Percentiles rank a stretch among this genome's conserved stretches.
Evolutionary conservation across 2,113 vertebrate genomes (phyloP).

Genomic region (Talpa occidentalis): DNA sequence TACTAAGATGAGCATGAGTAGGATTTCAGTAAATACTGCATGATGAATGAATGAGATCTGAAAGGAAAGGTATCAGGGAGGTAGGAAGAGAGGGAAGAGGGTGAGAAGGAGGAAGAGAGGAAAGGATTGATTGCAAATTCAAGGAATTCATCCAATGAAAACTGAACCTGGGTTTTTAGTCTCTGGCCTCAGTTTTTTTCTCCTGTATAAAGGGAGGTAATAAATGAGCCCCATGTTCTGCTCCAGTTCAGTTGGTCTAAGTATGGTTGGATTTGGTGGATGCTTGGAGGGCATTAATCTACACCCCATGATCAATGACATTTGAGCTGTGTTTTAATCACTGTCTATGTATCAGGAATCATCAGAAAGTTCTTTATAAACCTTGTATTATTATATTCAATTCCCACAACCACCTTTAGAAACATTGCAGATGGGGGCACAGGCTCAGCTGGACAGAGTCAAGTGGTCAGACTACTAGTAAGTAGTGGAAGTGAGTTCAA

Average conservation of each 20-base stretch:
- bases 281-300: neutral
- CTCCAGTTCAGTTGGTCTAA: neutral
- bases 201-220: neutral
- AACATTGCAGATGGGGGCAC: neutral
- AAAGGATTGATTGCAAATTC: conserved; percentile 25
- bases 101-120: neutral
- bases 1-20: neutral
- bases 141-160: neutral
- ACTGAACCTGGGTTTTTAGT: neutral
- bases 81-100: conserved; percentile 21
- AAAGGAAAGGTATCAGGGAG: neutral
- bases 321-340: neutral
- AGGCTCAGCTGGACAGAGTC: neutral
- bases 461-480: neutral
- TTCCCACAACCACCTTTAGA: neutral
- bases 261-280: neutral
- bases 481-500: neutral
- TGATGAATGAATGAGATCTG: neutral
- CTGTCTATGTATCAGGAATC: neutral
- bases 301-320: no score
- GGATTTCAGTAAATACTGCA: neutral
- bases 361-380: neutral
- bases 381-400: neutral
- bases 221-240: no score
- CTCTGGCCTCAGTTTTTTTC: neutral